Conservation (phyloP, 2,113 vertebrate species). For the Gasterosteus nipponicus region DNA sequence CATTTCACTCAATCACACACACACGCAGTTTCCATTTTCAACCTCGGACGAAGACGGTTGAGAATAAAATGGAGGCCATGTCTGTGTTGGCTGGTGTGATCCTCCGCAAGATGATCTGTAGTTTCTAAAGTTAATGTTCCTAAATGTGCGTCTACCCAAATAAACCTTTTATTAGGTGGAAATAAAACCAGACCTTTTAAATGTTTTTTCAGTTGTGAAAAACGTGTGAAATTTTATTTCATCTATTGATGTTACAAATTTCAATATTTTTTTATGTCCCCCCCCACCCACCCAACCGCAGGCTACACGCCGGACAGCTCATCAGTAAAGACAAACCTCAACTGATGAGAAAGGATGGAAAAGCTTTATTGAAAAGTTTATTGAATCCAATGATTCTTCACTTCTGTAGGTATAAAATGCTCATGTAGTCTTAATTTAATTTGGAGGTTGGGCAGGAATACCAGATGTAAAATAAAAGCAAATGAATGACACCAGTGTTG, state of each 20-base stretch:
- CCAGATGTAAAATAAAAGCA: slow-evolving; percentile 61
- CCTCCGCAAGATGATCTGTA: neutral
- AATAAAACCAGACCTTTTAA: neutral
- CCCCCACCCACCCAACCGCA: slow-evolving; percentile 9
- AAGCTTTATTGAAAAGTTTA: slow-evolving; percentile 46
- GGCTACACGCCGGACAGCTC: slow-evolving; percentile 42
- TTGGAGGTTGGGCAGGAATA: slow-evolving; percentile 33
- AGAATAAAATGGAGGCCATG: neutral
- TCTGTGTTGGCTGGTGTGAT: neutral
- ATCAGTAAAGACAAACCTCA: slow-evolving; percentile 44
- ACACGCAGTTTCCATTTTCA: neutral
- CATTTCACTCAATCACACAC: neutral
- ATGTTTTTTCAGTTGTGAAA: neutral
- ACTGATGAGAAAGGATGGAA: slow-evolving; percentile 30
- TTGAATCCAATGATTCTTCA: slow-evolving; percentile 35
- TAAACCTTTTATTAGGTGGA: neutral
- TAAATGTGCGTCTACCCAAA: neutral
- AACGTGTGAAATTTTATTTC: neutral
- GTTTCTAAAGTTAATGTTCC: neutral
- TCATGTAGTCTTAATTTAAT: slow-evolving; percentile 48
- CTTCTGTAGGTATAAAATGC: slow-evolving; percentile 42
- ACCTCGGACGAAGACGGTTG: neutral
- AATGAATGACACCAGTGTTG: slow-evolving; percentile 61
- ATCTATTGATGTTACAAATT: slow-evolving; percentile 14
- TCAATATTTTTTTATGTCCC: neutral